phyloP scores from a whole-genome alignment of 1,140 invertebrate genomes.

The Odontomachus brunneus region DNA sequence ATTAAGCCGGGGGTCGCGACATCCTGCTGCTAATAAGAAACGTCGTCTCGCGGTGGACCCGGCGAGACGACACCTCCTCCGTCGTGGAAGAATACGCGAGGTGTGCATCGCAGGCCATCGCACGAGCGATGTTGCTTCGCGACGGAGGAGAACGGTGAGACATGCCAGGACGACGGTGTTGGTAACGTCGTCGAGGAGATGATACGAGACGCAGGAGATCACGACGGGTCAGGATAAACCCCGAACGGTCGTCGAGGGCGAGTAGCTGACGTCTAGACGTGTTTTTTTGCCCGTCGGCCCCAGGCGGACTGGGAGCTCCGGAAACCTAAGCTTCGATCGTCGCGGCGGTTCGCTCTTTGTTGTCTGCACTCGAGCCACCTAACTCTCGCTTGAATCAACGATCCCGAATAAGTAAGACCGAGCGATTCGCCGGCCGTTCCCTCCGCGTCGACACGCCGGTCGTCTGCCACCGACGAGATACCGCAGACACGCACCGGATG shows the following conservation, averaged over 20 bases:
- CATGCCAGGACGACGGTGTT: slow-evolving; percentile 53
- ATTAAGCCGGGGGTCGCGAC: slow-evolving; percentile 44
- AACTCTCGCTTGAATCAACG: slow-evolving; percentile 58
- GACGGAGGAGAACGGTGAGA: slow-evolving; percentile 56
- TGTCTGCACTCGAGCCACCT: slow-evolving; percentile 58
- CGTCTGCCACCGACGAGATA: neutral
- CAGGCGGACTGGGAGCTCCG: slow-evolving; percentile 62
- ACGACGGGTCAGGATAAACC: slow-evolving; percentile 63
- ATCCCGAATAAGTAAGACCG: slow-evolving; percentile 36
- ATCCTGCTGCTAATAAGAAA: slow-evolving; percentile 38
- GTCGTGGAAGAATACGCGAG: slow-evolving; percentile 18
- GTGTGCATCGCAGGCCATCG: slow-evolving; percentile 22
- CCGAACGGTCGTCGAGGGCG: slow-evolving; percentile 61
- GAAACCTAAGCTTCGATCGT: slow-evolving; percentile 70
- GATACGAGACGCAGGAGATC: slow-evolving; percentile 62
- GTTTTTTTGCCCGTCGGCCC: slow-evolving; percentile 68
- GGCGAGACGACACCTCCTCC: slow-evolving; percentile 3
- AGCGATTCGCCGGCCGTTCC: neutral
- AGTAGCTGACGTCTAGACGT: slow-evolving; percentile 70
- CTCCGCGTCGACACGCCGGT: slow-evolving; percentile 1
- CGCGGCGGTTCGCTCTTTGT: slow-evolving; percentile 57
- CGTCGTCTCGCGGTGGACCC: no score
- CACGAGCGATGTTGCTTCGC: slow-evolving; percentile 34
- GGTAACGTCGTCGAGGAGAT: slow-evolving; percentile 57
- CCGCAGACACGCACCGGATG: neutral